phyloP scores from a whole-genome alignment of 2,113 vertebrate species.

The Chlamydotis undulata region DNA sequence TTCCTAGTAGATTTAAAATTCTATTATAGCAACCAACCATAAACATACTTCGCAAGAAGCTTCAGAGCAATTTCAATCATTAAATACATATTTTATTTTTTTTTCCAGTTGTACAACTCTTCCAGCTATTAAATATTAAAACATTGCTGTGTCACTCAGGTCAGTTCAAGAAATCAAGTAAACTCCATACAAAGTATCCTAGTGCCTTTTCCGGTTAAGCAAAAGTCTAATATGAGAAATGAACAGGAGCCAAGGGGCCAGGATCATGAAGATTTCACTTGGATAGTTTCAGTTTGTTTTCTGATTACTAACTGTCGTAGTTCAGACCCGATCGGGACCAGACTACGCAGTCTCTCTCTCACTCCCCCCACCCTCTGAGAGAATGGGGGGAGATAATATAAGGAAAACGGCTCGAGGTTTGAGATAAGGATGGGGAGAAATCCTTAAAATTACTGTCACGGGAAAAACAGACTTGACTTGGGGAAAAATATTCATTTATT shows the following conservation, averaged over 20 bases:
- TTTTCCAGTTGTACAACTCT: conserved; percentile 11
- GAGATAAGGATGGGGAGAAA: too few species aligned
- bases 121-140: conserved; percentile 68
- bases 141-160: conserved; percentile 26
- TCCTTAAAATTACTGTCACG: too few species aligned
- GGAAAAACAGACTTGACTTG: too few species aligned
- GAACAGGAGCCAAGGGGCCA: background rate
- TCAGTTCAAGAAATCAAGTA: conserved; percentile 22
- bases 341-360: too few species aligned
- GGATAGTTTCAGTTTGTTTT: background rate
- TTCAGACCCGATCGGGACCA: too few species aligned
- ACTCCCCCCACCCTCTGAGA: too few species aligned
- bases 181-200: background rate
- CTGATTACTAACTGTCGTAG: background rate
- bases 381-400: too few species aligned
- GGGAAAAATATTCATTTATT: too few species aligned
- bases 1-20: conserved; percentile 52
- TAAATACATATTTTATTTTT: conserved; percentile 47
- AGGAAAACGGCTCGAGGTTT: too few species aligned
- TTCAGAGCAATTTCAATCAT: conserved; percentile 43
- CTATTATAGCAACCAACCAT: conserved; percentile 52
- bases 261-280: background rate
- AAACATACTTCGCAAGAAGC: conserved; percentile 47
- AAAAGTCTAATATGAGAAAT: background rate
- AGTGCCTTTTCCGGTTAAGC: background rate